Percentiles rank a stretch among this genome's conserved stretches.
phyloP scores from a whole-genome alignment of 2,113 vertebrate species.

The Piliocolobus tephrosceles region DNA sequence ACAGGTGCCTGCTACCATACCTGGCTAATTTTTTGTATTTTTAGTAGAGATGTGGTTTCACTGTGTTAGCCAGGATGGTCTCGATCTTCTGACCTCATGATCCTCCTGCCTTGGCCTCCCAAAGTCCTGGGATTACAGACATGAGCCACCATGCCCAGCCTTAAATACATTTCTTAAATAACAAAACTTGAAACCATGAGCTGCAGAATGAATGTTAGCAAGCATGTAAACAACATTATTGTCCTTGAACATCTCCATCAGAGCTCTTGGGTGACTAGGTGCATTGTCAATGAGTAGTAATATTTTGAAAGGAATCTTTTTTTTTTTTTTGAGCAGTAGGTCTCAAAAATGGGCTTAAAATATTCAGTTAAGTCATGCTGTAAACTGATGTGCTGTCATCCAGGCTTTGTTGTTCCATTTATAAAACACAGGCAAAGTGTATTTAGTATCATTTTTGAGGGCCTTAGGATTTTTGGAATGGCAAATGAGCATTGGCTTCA shows the following conservation, averaged over 20 bases:
- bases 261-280: neutral
- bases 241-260: neutral
- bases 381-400: neutral
- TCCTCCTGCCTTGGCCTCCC: rapidly evolving
- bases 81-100: too few relatives aligned
- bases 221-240: neutral
- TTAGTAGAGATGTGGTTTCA: too few relatives aligned
- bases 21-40: too few relatives aligned
- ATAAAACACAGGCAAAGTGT: neutral
- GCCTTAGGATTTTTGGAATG: neutral
- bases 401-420: neutral
- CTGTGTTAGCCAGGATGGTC: too few relatives aligned
- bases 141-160: too few relatives aligned
- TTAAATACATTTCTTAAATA: neutral
- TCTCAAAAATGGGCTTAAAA: neutral
- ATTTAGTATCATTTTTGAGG: neutral
- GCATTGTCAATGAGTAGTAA: neutral
- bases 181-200: neutral
- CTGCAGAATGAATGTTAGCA: neutral
- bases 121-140: too few relatives aligned
- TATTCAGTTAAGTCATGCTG: neutral
- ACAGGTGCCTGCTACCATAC: rapidly evolving
- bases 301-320: neutral
- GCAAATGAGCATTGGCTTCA: neutral
- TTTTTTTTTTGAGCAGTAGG: neutral